Conservation (phyloP, 2,888 invertebrate species). For the Rotaria sp. region DNA sequence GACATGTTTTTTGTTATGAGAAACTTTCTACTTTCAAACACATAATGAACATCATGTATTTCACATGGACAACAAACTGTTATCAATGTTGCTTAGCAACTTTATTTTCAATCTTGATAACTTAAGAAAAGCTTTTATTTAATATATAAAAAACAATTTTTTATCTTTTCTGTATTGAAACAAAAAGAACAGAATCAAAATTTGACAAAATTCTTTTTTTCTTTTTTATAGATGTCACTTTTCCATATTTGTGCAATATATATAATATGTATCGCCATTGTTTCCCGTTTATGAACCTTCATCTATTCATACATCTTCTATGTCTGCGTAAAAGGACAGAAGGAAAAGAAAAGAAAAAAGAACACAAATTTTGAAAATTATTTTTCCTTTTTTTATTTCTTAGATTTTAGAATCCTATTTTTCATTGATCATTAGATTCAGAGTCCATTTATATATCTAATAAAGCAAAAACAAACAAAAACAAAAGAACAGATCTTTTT, state of each 20-base stretch:
- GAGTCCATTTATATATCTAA: neutral
- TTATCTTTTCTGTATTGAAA: too few relatives aligned
- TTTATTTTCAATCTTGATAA: neutral
- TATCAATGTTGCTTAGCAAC: neutral
- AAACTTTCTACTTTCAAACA: neutral
- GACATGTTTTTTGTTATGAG: neutral
- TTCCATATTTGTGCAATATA: neutral
- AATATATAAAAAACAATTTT: too few relatives aligned
- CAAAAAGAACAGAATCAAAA: too few relatives aligned
- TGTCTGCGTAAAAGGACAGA: neutral
- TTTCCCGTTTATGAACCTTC: constrained; percentile 13
- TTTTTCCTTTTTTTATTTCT: neutral
- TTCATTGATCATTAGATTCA: neutral
- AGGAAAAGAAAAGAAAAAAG: too few relatives aligned
- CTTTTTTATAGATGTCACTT: neutral
- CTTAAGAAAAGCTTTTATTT: too few relatives aligned
- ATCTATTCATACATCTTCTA: neutral
- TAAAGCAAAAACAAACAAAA: neutral
- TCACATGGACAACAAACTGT: neutral
- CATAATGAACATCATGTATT: neutral
- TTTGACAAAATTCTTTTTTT: neutral
- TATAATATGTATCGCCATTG: neutral
- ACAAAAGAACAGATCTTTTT: too few relatives aligned
- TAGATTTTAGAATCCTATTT: neutral
- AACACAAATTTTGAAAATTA: neutral